Evolutionary conservation across 2,113 vertebrate species (phyloP).

Genomic region (Alexandromys fortis): DNA sequence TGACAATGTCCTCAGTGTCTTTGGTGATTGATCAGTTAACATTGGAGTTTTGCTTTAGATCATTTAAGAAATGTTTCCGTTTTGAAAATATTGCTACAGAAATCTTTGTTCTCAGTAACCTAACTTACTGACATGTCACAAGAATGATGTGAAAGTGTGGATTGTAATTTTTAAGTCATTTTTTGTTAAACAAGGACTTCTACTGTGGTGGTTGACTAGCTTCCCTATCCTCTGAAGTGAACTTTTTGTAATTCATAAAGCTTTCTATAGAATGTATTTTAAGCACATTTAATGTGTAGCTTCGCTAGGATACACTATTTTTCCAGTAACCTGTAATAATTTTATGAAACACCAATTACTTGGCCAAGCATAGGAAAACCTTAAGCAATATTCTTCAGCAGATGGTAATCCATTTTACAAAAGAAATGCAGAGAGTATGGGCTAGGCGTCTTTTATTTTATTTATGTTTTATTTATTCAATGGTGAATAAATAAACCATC

Average conservation of each 20-base stretch:
- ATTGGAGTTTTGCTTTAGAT: conserved; percentile 9
- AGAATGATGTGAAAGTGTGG: neutral
- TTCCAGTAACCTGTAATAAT: neutral
- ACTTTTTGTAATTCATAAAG: conserved; percentile 28
- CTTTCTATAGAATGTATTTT: conserved; percentile 11
- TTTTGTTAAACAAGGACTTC: conserved; percentile 27
- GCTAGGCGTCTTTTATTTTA: conserved; percentile 40
- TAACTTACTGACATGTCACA: neutral
- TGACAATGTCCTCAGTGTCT: neutral
- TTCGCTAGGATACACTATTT: conserved; percentile 27
- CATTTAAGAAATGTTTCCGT: neutral
- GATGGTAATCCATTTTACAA: conserved; percentile 17
- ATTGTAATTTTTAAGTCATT: conserved; percentile 2
- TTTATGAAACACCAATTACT: conserved; percentile 25
- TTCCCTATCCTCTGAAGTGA: neutral
- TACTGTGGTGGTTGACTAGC: neutral
- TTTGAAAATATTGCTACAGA: neutral
- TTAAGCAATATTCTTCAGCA: conserved; percentile 42
- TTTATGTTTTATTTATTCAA: conserved; percentile 22
- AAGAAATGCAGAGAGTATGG: neutral
- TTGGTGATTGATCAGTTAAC: conserved; percentile 17
- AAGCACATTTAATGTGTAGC: neutral
- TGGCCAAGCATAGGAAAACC: conserved; percentile 19
- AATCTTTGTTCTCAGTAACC: neutral
- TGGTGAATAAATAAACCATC: conserved; percentile 43